Evolutionary conservation across 1,140 invertebrate genomes (phyloP).

Genomic region (Ips nitidus): DNA sequence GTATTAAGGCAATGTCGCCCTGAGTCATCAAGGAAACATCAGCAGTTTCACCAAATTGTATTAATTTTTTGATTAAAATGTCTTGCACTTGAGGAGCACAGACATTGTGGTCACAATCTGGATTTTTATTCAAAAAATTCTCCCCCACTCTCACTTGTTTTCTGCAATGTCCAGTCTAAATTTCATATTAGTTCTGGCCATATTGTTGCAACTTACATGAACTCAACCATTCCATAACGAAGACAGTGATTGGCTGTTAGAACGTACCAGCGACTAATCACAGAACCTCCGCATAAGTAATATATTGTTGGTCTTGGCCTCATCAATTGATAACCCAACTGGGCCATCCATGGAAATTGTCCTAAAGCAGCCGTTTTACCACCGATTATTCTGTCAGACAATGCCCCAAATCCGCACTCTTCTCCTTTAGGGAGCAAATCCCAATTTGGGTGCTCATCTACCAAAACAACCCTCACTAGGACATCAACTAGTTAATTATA

Average conservation of each 20-base stretch:
- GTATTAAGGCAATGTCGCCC: constrained; percentile 57
- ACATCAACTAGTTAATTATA: no score
- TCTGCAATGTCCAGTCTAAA: constrained; percentile 5
- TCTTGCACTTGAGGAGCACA: constrained; percentile 62
- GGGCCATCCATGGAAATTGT: constrained; percentile 50
- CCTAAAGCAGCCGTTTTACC: constrained; percentile 53
- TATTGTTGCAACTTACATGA: no score
- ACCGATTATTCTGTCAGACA: constrained; percentile 48
- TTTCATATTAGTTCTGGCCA: no score
- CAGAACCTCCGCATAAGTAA: background rate
- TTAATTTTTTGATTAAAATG: constrained; percentile 53
- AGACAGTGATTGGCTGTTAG: background rate
- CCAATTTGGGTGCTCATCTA: no score
- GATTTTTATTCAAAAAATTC: constrained; percentile 55
- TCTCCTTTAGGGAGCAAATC: constrained; percentile 26
- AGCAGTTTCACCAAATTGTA: constrained; percentile 53
- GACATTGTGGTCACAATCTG: constrained; percentile 59
- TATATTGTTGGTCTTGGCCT: background rate
- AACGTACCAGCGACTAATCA: background rate
- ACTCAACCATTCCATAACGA: no score
- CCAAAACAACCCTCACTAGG: no score
- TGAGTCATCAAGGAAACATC: constrained; percentile 3
- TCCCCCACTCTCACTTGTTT: constrained; percentile 61
- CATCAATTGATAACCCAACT: background rate
- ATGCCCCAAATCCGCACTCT: constrained; percentile 46